A percentile compares a stretch with the other conserved stretches of the same genome.
phyloP scores from a whole-genome alignment of 2,113 vertebrate species.

The Tachuris rubrigastra region DNA sequence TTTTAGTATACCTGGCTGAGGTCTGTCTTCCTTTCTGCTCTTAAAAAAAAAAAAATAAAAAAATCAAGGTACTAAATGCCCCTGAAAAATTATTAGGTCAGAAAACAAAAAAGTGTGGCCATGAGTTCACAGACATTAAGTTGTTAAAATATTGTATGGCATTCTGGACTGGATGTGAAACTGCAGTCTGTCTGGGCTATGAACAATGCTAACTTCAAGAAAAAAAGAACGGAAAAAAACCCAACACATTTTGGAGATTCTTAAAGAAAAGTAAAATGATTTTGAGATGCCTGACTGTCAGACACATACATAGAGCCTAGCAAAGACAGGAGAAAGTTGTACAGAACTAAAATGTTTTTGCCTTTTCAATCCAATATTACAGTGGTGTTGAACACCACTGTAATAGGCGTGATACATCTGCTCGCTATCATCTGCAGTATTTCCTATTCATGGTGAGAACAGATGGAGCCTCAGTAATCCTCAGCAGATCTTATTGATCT shows the following conservation, averaged over 20 bases:
- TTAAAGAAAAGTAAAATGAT: neutral
- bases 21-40: neutral
- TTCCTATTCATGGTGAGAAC: slow-evolving; percentile 1
- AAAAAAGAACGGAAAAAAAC: neutral
- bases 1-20: neutral
- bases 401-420: neutral
- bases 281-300: no score
- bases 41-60: neutral
- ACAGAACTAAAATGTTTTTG: neutral
- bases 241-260: neutral
- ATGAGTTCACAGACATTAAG: neutral
- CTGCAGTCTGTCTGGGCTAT: neutral
- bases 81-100: neutral
- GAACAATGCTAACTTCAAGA: neutral
- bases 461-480: slow-evolving; percentile 58
- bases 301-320: neutral
- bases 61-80: neutral
- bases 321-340: neutral
- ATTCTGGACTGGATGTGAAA: neutral
- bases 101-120: neutral
- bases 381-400: neutral
- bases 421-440: slow-evolving; percentile 5
- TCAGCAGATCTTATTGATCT: slow-evolving; percentile 33
- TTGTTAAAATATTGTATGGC: neutral
- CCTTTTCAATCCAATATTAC: slow-evolving; percentile 15